Percentiles rank a stretch among this genome's conserved stretches.
Evolutionary conservation across 2,113 vertebrate species (phyloP).

Genomic region (Galeopterus variegatus): DNA sequence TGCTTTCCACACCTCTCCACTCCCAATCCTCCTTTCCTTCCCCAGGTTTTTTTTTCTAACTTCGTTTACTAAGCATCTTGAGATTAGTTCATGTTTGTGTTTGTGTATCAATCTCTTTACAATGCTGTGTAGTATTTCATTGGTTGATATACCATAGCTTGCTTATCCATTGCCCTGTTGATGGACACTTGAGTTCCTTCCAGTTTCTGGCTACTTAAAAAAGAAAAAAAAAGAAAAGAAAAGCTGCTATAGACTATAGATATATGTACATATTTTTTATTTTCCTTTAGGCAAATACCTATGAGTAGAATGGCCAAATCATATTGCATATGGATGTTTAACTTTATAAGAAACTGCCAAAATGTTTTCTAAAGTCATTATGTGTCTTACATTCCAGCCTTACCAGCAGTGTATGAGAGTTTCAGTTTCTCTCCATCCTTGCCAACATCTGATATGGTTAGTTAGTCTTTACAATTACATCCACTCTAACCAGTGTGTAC

Average conservation of each 20-base stretch:
- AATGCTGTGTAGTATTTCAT: not conserved
- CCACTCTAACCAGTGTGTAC: not conserved
- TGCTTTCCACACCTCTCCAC: not conserved
- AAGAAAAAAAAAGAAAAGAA: not conserved
- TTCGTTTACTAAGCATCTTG: too few species aligned
- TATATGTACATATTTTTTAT: too few species aligned
- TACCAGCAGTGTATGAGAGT: not conserved
- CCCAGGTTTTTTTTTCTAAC: too few species aligned
- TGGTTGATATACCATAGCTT: not conserved
- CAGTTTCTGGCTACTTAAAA: not conserved
- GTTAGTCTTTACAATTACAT: not conserved
- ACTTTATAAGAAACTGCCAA: not conserved
- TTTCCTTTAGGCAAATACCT: not conserved
- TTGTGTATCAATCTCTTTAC: not conserved
- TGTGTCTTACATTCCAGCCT: not conserved
- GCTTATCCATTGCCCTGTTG: not conserved
- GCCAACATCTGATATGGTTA: not conserved
- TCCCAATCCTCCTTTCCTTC: not conserved
- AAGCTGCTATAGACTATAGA: too few species aligned
- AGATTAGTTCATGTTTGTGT: too few species aligned
- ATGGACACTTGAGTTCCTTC: not conserved
- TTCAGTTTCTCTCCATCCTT: not conserved
- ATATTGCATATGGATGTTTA: not conserved
- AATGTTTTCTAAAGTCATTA: not conserved
- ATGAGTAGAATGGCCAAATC: not conserved